Percentiles rank a stretch among this genome's conserved stretches.
Conservation (phyloP, 2,113 vertebrate genomes). For the Heterotilapia buettikoferi region DNA sequence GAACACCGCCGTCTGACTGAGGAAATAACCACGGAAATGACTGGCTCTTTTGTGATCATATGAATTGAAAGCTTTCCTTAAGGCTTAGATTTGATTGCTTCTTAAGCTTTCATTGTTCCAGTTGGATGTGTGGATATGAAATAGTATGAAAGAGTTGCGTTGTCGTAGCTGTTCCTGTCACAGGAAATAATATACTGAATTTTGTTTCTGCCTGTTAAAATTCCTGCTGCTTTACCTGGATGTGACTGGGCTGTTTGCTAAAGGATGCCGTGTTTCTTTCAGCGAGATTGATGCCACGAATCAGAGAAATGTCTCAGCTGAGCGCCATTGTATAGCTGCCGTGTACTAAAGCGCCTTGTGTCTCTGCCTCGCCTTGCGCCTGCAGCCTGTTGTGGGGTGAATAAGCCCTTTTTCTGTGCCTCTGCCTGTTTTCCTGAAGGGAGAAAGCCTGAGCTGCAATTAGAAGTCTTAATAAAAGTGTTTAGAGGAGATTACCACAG, state of each 20-base stretch:
- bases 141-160: slow-evolving; percentile 20
- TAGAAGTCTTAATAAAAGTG: slow-evolving; percentile 67
- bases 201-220: slow-evolving; percentile 2
- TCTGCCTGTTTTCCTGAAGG: slow-evolving; percentile 46
- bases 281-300: not conserved
- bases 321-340: not conserved
- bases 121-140: slow-evolving; percentile 7
- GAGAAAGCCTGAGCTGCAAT: slow-evolving; percentile 52
- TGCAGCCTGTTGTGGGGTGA: slow-evolving; percentile 40
- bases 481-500: slow-evolving; percentile 64
- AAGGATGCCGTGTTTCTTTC: not conserved
- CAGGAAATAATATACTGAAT: not conserved
- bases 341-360: slow-evolving; percentile 15
- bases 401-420: slow-evolving; percentile 49
- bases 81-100: slow-evolving; percentile 39
- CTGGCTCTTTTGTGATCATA: slow-evolving; percentile 34
- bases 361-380: slow-evolving; percentile 1
- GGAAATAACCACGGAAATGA: slow-evolving; percentile 33
- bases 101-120: slow-evolving; percentile 27
- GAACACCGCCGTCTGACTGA: slow-evolving; percentile 4
- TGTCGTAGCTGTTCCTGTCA: slow-evolving; percentile 19
- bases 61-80: slow-evolving; percentile 43
- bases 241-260: slow-evolving; percentile 10
- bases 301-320: slow-evolving; percentile 7
- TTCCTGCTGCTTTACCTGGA: slow-evolving; percentile 8